Base-by-base conservation (phyloP, 2,888 invertebrate genomes). In the Drosophila koepferae region DNA sequence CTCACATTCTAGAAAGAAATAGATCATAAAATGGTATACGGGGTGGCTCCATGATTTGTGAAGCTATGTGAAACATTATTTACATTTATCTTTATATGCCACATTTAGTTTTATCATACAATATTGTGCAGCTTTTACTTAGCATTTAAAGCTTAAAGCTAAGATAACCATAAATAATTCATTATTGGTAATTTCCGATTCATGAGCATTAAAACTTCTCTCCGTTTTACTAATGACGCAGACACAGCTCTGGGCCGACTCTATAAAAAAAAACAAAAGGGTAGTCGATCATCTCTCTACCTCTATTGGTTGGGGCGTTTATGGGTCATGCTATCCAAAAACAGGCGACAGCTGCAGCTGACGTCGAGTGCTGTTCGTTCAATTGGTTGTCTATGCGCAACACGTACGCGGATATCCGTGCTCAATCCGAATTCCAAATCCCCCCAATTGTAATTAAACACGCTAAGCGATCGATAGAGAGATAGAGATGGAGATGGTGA, bases 341-440 rank as follows among this genome's bases (percentile, higher is more conserved):
- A 59, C 41, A 48, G 72, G 54, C 59, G 75, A 71, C 77, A 77
- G 67, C 77, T 77, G 77, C 69, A 74, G 66, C 61, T 74, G 69
- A 78, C 78, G 78, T 76, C 59, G 73, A 78, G 63, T 65, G 78
- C 56, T 64, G 59, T 49, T 55, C 49, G 62, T 53, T 58, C 59
- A 34, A 58, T 59, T 36, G 48, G 62, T 70, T 77, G 65, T 28
- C 71, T 67, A 86, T 82, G 87, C 87, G 71, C 67, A 65, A 77
- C 90, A 90, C 90, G 90, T 90, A 82, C 80, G 77, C 90, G 90
- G 90, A 90, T 90, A 81, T 90, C 90, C 90, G 90, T 83, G 83
- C 85, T 69, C 83, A 87, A 85, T 86, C 67, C 76, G 72, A 68
- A 72, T 69, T 71, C 81, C 79, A 74, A 80, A 77, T 81, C 81